A percentile compares a stretch with the other conserved stretches of the same genome.
These are phyloP conservation scores for Toxostoma redivivum DNA, from an alignment of 2,113 vertebrate species.

Conservation along the genomic window DNA sequence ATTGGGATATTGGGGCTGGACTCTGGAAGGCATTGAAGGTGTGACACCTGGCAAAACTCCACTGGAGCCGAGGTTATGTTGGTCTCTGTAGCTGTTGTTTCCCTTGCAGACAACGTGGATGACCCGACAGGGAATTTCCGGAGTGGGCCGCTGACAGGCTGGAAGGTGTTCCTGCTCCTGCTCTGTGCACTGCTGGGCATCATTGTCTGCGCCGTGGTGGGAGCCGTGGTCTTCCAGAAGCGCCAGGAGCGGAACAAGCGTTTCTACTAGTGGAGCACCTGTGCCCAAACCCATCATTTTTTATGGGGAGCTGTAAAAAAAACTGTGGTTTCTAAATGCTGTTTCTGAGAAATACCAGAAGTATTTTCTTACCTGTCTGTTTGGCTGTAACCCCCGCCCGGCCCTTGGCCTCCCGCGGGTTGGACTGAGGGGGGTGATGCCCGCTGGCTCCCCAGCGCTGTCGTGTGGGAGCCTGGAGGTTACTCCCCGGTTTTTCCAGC, in stretches of 20 bases:
- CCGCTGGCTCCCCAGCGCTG: not conserved
- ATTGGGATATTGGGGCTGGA: not conserved
- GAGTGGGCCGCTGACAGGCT: constrained; percentile 90
- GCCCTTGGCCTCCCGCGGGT: not conserved
- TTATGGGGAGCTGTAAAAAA: constrained; percentile 66
- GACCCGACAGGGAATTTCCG: constrained; percentile 96
- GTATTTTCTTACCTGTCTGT: constrained; percentile 78
- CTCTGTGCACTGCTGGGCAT: constrained; percentile 94
- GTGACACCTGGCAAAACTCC: rapidly evolving
- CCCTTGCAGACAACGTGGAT: constrained; percentile 88
- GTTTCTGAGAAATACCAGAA: constrained; percentile 77
- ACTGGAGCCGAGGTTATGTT: rapidly evolving
- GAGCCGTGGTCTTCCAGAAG: constrained; percentile 98
- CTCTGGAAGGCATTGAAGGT: rapidly evolving
- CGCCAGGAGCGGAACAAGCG: constrained; percentile 96
- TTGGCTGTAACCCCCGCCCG: constrained; percentile 29
- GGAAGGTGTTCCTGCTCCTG: constrained; percentile 95
- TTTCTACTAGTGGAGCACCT: constrained; percentile 81
- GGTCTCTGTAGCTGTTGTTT: not conserved
- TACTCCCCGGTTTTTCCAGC: not conserved
- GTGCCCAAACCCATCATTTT: constrained; percentile 56
- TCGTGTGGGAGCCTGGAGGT: not conserved
- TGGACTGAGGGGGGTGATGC: not conserved
- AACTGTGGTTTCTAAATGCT: constrained; percentile 76
- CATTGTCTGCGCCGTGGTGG: constrained; percentile 92